Percentiles rank a stretch among this genome's conserved stretches.
phyloP scores from a whole-genome alignment of 2,888 invertebrate species.

The Heliconius sara region DNA sequence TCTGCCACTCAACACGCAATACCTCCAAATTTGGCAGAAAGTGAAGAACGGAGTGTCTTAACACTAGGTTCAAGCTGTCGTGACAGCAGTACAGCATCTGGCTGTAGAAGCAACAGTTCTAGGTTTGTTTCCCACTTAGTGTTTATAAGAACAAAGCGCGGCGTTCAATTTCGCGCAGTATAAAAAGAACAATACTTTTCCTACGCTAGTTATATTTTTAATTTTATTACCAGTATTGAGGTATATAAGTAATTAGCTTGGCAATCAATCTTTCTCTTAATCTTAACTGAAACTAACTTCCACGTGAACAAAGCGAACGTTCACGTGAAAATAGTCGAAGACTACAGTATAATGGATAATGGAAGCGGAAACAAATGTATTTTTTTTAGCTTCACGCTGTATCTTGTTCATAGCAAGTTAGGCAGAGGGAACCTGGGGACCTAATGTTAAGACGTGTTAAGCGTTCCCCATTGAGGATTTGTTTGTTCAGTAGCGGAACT shows the following conservation, averaged over 20 bases:
- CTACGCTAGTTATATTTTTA: background rate
- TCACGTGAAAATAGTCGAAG: background rate
- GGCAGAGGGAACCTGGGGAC: background rate
- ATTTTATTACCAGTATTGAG: background rate
- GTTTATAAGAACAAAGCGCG: background rate
- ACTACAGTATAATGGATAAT: constrained; percentile 1
- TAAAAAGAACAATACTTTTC: background rate
- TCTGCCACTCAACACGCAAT: no score
- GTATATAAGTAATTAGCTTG: background rate
- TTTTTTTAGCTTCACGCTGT: background rate
- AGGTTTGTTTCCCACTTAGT: no score
- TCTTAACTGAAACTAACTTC: constrained; percentile 16
- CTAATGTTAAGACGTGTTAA: background rate
- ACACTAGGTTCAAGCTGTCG: no score
- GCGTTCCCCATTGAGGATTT: no score
- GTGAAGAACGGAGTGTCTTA: no score
- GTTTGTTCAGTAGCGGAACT: no score
- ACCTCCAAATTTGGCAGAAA: no score
- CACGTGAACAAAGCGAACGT: background rate
- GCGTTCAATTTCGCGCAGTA: background rate
- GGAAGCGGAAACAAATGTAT: background rate
- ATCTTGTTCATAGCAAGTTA: background rate
- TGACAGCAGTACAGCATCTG: no score
- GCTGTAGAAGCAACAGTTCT: no score
- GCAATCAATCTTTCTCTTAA: constrained; percentile 14